These are phyloP conservation scores for Stegostoma tigrinum DNA, from an alignment of 2,113 vertebrate species.

Conservation along the genomic window DNA sequence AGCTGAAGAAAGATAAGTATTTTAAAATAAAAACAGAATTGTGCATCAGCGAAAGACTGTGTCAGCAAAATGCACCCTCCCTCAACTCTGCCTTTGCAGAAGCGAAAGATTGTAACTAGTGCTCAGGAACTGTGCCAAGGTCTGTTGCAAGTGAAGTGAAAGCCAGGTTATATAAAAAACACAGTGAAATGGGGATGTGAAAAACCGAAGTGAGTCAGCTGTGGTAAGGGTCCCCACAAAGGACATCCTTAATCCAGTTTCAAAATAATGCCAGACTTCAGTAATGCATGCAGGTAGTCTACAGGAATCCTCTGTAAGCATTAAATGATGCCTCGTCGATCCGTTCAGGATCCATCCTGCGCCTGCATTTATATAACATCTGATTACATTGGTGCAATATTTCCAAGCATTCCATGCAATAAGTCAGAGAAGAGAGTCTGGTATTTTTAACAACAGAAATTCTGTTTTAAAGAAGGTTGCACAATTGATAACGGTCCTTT, in stretches of 20 bases:
- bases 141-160: slow-evolving; percentile 28
- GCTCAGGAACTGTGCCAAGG: background rate
- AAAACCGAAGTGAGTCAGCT: slow-evolving; percentile 10
- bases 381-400: background rate
- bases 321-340: background rate
- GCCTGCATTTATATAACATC: background rate
- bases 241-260: slow-evolving; percentile 24
- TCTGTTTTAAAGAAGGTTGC: background rate
- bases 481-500: background rate
- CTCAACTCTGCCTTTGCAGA: background rate
- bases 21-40: background rate
- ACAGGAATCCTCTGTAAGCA: background rate
- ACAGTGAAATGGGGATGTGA: background rate
- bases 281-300: background rate
- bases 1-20: background rate
- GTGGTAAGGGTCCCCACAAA: slow-evolving; percentile 1
- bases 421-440: background rate
- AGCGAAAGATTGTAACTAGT: background rate
- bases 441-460: background rate
- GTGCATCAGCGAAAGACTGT: background rate
- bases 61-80: background rate
- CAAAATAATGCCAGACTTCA: background rate
- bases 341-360: background rate
- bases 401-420: background rate
- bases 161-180: background rate